Base-by-base conservation (phyloP, 2,888 invertebrate genomes). In the Polydrusus cervinus region DNA sequence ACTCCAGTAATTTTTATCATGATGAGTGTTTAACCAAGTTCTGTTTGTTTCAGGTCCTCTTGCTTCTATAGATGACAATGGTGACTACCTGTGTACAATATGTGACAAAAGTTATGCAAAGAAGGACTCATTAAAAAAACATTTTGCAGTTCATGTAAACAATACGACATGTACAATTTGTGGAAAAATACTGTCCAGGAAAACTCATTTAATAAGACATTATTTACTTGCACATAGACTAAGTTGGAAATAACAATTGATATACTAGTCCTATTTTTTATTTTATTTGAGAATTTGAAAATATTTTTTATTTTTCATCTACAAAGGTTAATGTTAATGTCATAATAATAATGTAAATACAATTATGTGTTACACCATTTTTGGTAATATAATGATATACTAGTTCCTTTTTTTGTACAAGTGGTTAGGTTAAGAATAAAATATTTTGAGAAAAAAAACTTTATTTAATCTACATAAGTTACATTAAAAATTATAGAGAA, bases 381-480 rank as follows among this genome's bases (percentile, higher is more conserved):
- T n/a, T n/a, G n/a, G n/a, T n/a, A n/a, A n/a, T n/a, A n/a, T n/a
- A n/a, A n/a, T n/a, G n/a, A n/a, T n/a, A n/a, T n/a, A n/a, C n/a
- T n/a, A n/a, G n/a, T n/a, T n/a, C n/a, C n/a, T n/a, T n/a, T n/a
- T n/a, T n/a, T n/a, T n/a, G n/a, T n/a, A n/a, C n/a, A n/a, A n/a
- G n/a, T n/a, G n/a, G n/a, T n/a, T n/a, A n/a, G n/a, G n/a, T n/a
- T n/a, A n/a, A n/a, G n/a, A n/a, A n/a, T 14, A 71, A 76, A 65
- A 71, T 65, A 49, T 18, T 34, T 38, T 53, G 49, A 72, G 77
- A 81, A 81, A 80, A 81, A 82, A 82, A 82, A 81, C 80, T 82
- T 81, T 82, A 82, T 82, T 82, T 78, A 81, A 77, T 80, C 80
- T 82, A 81, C 79, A 34, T 34, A 76, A 75, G 79, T 74, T 81